Base-by-base conservation (phyloP, 2,797 vertebrate genomes). In the Syngnathus rostellatus region DNA sequence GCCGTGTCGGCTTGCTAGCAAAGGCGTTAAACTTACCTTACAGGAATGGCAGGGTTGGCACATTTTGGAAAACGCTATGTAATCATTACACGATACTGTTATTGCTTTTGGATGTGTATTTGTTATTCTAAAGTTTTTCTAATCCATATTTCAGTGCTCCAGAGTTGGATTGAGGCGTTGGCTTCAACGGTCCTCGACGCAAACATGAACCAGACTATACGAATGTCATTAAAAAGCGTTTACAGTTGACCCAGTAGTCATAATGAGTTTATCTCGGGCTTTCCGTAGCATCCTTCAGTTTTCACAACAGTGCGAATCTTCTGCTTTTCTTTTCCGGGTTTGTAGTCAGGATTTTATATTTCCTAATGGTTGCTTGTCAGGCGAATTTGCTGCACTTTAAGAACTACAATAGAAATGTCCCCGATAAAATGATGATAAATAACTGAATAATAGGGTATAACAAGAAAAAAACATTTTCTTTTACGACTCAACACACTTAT, bases 241-340 rank as follows among this genome's bases (percentile, higher is more conserved):
- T 5, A 25, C 60, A n/a, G 39, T 23, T 46, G 8, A 62, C 21
- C 12, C 45, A 25, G 6, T 41, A 31, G 11, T 6, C 41, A 45
- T 45, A 62, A 45, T 45, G 11, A 25, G 41, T 17, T 17, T 16
- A 45, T 45, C 5, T 43, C 2, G 14, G 40, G n/a, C 9, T 23
- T 62, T 62, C 38, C 41, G 16, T 16, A 1, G 6, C 12, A 14
- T 10, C 11, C 21, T 46, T 16, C 11, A 25, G 21, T 45, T 62
- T 60, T 62, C 2, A 23, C 21, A 45, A 45, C n/a, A 53, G 38
- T 39, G 39, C 72, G 64, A n/a, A 46, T 25, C 39, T 74, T 86
- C 80, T 78, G 74, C 84, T 85, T 85, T 73, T 69, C 76, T 69
- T 77, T 88, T 88, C 83, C 87, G 84, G 86, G 45, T n/a, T 54